Conservation (phyloP, 2,797 vertebrate species). For the Euthynnus affinis region DNA sequence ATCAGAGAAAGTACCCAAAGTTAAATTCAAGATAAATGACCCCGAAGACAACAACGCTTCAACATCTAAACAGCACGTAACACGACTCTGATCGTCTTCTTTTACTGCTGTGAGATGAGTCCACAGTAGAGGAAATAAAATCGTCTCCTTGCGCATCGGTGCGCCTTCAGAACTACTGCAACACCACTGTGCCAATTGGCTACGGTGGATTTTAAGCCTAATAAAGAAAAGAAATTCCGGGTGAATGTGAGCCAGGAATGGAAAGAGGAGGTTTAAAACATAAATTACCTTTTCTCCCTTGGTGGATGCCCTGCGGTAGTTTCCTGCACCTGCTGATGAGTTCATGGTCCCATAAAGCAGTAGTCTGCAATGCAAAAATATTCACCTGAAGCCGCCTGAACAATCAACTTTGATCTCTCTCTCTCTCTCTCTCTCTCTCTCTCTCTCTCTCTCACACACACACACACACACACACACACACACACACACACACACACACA, state of each 20-base stretch:
- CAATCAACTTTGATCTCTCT: conserved; percentile 43
- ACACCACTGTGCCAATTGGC: neutral
- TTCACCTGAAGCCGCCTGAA: conserved; percentile 49
- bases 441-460: neutral
- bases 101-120: conserved; percentile 9
- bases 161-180: conserved; percentile 31
- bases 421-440: conserved; percentile 10
- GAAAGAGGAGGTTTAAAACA: conserved; percentile 11
- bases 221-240: neutral
- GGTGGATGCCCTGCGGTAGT: conserved; percentile 80
- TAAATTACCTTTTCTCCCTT: conserved; percentile 79
- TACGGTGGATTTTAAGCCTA: neutral
- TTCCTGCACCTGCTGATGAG: conserved; percentile 85
- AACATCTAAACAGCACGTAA: conserved; percentile 30
- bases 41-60: conserved; percentile 7
- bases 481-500: too few relatives aligned
- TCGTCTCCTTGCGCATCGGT: neutral
- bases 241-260: neutral
- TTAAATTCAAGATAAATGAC: conserved; percentile 24
- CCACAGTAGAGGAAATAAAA: conserved; percentile 1
- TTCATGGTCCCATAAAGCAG: conserved; percentile 78
- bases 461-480: too few relatives aligned
- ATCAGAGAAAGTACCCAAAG: conserved; percentile 2
- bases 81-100: conserved; percentile 30
- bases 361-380: conserved; percentile 44